phyloP scores from a whole-genome alignment of 2,113 vertebrate species.

The Xenopus borealis region DNA sequence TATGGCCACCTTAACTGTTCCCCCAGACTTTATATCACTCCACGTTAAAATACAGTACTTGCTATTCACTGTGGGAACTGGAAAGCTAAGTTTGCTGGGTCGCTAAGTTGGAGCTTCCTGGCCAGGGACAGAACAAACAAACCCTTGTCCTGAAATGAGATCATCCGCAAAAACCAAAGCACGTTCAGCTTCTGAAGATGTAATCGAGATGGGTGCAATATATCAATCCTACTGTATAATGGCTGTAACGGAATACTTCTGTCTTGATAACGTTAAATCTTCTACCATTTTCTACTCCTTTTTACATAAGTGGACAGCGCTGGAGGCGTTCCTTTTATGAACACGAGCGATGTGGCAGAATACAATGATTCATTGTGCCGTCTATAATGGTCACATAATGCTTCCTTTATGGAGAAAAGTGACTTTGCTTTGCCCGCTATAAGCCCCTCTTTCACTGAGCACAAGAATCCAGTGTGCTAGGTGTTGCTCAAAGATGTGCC shows the following conservation, averaged over 20 bases:
- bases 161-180: neutral
- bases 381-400: constrained; percentile 7
- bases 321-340: neutral
- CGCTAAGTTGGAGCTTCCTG: neutral
- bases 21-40: no score
- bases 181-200: neutral
- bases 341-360: neutral
- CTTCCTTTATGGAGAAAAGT: constrained; percentile 23
- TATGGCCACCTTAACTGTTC: no score
- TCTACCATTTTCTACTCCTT: neutral
- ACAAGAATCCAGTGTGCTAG: constrained; percentile 31
- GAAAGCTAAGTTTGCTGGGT: no score
- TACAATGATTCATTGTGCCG: constrained; percentile 24
- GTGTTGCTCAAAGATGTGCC: constrained; percentile 22
- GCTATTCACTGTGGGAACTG: neutral
- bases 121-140: constrained; percentile 3
- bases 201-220: neutral
- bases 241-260: neutral
- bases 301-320: constrained; percentile 1
- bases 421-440: constrained; percentile 1
- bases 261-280: neutral
- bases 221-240: neutral
- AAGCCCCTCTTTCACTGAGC: constrained; percentile 9
- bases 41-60: neutral
- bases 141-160: constrained; percentile 4